phyloP scores from a whole-genome alignment of 2,888 invertebrate species.

The Chrysolina oricalcia region DNA sequence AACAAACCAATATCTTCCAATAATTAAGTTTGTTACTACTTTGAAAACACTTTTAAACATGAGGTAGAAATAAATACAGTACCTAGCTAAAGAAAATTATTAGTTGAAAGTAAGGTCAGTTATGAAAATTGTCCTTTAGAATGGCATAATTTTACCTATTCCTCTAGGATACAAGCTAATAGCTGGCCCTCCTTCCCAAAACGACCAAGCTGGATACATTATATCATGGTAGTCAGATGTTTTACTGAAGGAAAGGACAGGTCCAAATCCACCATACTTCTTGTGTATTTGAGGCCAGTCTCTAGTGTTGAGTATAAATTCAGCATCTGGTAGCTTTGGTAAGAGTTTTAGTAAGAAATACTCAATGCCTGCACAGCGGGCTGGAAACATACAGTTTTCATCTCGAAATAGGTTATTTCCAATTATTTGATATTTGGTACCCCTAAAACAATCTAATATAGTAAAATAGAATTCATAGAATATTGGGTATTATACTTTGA shows the following conservation, averaged over 20 bases:
- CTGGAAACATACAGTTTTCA: conserved; percentile 91
- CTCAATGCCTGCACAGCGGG: conserved; percentile 92
- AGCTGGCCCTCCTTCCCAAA: conserved; percentile 99
- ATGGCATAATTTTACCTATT: conserved; percentile 71
- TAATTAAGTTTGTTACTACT: too few relatives aligned
- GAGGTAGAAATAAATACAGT: too few relatives aligned
- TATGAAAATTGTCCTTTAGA: neutral
- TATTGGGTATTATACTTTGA: conserved; percentile 63
- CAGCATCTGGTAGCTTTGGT: conserved; percentile 84
- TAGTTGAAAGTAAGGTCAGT: neutral
- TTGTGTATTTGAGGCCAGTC: conserved; percentile 93
- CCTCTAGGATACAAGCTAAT: conserved; percentile 94
- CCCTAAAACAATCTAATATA: conserved; percentile 70
- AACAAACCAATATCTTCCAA: too few relatives aligned
- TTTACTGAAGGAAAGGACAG: conserved; percentile 98
- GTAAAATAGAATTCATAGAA: too few relatives aligned
- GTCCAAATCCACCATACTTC: conserved; percentile 78
- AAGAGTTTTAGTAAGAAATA: conserved; percentile 85
- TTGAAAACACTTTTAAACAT: too few relatives aligned
- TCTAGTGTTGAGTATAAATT: conserved; percentile 90
- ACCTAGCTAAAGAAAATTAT: too few relatives aligned
- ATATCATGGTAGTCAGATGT: conserved; percentile 89
- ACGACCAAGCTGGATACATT: conserved; percentile 97
- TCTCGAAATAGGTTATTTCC: conserved; percentile 87
- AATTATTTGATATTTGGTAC: conserved; percentile 89